Evolutionary conservation across 2,888 invertebrate genomes (phyloP).

Genomic region (Dolichomitus sp.): DNA sequence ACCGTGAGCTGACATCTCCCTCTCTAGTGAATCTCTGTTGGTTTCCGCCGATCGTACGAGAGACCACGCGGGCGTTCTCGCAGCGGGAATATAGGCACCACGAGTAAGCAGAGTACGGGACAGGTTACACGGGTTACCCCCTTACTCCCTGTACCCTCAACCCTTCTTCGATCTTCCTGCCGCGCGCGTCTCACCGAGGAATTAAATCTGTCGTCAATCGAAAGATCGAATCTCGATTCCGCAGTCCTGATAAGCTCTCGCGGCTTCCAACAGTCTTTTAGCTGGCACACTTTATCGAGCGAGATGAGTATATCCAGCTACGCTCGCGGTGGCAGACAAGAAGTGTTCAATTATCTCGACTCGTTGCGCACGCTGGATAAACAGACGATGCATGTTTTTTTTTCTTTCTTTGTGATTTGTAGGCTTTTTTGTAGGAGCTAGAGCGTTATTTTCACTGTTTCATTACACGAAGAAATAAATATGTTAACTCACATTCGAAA

Average conservation of each 20-base stretch:
- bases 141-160: constrained; percentile 37
- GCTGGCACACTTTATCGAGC: constrained; percentile 53
- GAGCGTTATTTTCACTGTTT: background rate
- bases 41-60: constrained; percentile 28
- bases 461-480: background rate
- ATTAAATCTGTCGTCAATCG: constrained; percentile 69
- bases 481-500: background rate
- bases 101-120: constrained; percentile 56
- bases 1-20: constrained; percentile 42
- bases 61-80: constrained; percentile 13
- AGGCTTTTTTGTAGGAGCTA: background rate
- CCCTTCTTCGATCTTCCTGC: constrained; percentile 31
- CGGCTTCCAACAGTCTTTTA: constrained; percentile 30
- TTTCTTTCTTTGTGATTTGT: too few species aligned
- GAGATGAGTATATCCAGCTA: constrained; percentile 38
- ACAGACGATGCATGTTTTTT: background rate
- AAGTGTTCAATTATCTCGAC: constrained; percentile 49
- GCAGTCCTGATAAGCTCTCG: constrained; percentile 53
- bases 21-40: constrained; percentile 32
- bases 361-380: constrained; percentile 12
- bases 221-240: constrained; percentile 68
- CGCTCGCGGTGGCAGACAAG: constrained; percentile 14
- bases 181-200: constrained; percentile 19
- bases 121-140: constrained; percentile 70
- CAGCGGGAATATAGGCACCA: constrained; percentile 1